Percentiles rank a stretch among this genome's conserved stretches.
phyloP scores from a whole-genome alignment of 2,797 vertebrate genomes.

The Chiloscyllium punctatum region DNA sequence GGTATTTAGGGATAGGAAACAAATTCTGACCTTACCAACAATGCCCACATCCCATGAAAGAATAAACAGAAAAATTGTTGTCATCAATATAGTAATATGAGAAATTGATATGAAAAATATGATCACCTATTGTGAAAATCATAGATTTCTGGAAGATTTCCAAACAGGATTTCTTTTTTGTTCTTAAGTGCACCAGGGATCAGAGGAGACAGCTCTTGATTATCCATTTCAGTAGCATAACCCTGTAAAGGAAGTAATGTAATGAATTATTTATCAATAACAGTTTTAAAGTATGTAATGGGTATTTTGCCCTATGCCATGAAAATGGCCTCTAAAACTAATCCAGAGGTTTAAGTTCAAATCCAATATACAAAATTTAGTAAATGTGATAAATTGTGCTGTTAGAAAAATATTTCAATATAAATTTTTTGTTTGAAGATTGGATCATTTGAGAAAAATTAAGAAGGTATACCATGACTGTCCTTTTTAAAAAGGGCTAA shows the following conservation, averaged over 20 bases:
- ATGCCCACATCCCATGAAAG: too few species aligned
- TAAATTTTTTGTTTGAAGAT: too few species aligned
- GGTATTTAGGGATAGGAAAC: too few species aligned
- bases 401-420: too few species aligned
- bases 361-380: too few species aligned
- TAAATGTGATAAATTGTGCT: not conserved
- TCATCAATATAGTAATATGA: not conserved
- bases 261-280: not conserved
- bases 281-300: not conserved
- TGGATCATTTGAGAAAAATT: too few species aligned
- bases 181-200: conserved; percentile 77
- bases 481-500: too few species aligned
- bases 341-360: not conserved
- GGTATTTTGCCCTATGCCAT: not conserved
- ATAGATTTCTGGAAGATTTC: conserved; percentile 85
- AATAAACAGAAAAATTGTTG: not conserved
- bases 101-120: not conserved
- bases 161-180: conserved; percentile 85
- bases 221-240: conserved; percentile 80
- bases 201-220: conserved; percentile 75
- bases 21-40: too few species aligned
- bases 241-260: conserved; percentile 60
- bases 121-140: conserved; percentile 84
- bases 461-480: too few species aligned
- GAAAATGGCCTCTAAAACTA: not conserved